phyloP scores from a whole-genome alignment of 2,888 invertebrate species.

The Rhagium mordax region DNA sequence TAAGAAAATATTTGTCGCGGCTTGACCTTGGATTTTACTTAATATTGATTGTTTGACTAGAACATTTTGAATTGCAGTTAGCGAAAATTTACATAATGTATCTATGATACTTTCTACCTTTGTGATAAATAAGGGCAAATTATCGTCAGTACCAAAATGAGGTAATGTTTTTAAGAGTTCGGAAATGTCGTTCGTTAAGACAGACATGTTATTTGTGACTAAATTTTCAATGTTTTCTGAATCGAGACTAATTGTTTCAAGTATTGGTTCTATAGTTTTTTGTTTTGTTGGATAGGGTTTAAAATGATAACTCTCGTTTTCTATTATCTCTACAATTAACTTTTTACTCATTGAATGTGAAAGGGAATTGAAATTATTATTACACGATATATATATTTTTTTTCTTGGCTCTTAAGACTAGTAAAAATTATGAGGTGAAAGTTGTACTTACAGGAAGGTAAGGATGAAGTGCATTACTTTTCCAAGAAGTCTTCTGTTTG shows the following conservation, averaged over 20 bases:
- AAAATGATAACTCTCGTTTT: neutral
- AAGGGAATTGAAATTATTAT: neutral
- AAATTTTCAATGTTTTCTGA: neutral
- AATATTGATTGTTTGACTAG: neutral
- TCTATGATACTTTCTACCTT: neutral
- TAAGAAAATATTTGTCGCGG: neutral
- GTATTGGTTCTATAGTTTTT: neutral
- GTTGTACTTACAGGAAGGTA: neutral
- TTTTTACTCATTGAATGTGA: neutral
- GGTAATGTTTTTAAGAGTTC: neutral
- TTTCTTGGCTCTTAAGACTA: neutral
- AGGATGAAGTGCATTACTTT: neutral
- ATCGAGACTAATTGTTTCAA: neutral
- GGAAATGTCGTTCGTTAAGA: neutral
- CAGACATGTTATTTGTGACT: neutral
- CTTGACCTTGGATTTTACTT: slow-evolving; percentile 2
- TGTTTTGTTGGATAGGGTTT: neutral
- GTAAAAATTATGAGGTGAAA: neutral
- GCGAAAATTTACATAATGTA: neutral
- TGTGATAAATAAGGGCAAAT: neutral
- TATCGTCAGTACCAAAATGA: neutral
- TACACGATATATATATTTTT: neutral
- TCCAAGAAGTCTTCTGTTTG: neutral
- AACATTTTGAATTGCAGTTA: neutral
- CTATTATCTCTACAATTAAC: neutral